Base-by-base conservation (phyloP, 2,888 invertebrate species). In the Heteromyza rotundicornis region DNA sequence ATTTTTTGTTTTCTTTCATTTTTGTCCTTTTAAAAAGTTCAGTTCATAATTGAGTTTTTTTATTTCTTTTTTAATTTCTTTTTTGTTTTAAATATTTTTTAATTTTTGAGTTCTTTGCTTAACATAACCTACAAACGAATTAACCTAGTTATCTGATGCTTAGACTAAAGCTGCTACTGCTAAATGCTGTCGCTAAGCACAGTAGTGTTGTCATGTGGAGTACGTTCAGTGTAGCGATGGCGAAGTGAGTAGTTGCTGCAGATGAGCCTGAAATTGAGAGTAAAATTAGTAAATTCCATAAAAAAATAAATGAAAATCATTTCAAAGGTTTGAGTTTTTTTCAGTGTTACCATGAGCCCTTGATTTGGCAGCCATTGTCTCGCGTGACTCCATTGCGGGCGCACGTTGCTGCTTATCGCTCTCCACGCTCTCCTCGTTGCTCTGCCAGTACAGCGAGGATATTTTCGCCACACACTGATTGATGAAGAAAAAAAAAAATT, bases 381-480 rank as follows among this genome's bases (percentile, higher is more conserved):
- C 92, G 57, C 92, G 86, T 60, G 92, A 92, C 76, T 92, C 91
- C 73, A 90, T 80, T 47, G 90, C 90, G 61, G 92, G 90, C 3
- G 90, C 90, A 77, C 89, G 89, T 73, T 89, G 87, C 69, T 89
- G 87, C 70, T 89, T 87, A 74, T 90, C 90, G 22, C 92, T 91
- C 80, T 92, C 91, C 52, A 94, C 92, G 78, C 92, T 93, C 80
- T 93, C 92, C 82, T 94, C 94, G 82, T 94, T 94, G 80, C 91
- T 92, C 73, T 91, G 87, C 89, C 91, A 92, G 84, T 94, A 94
- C 50, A 94, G 89, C 10, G 92, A 91, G 57, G 92, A 92, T 81
- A 94, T 94, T 72, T 92, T 93, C 57, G 94, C 94, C 79, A 93
- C 87, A 84, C 95, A 95, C 88, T 88, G 81, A 1, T 79, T 78